phyloP scores from a whole-genome alignment of 1,140 invertebrate genomes.

The Bombus turneri region DNA sequence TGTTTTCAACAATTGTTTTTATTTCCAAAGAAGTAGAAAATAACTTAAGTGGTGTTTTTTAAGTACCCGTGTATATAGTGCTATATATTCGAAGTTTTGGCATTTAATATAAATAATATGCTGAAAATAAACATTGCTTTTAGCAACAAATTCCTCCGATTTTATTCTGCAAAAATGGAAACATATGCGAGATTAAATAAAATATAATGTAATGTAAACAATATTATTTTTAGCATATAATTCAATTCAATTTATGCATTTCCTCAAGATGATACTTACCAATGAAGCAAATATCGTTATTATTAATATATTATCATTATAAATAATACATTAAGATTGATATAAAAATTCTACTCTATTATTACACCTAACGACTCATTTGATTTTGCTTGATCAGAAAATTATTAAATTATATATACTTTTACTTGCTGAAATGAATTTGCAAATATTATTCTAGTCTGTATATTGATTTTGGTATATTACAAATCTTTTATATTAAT shows the following conservation, averaged over 20 bases:
- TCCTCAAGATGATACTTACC: neutral
- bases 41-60: neutral
- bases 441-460: slow-evolving; percentile 40
- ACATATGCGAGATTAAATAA: neutral
- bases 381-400: slow-evolving; percentile 31
- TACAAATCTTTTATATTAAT: slow-evolving; percentile 29
- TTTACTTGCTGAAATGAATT: slow-evolving; percentile 31
- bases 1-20: neutral
- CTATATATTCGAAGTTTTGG: neutral
- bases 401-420: slow-evolving; percentile 7
- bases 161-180: neutral
- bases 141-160: neutral
- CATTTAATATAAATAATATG: slow-evolving; percentile 33
- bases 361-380: slow-evolving; percentile 20
- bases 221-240: slow-evolving; percentile 6
- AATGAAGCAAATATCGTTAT: slow-evolving; percentile 21
- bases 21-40: slow-evolving; percentile 9
- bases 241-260: slow-evolving; percentile 12
- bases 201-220: slow-evolving; percentile 3
- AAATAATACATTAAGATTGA: slow-evolving; percentile 16
- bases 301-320: slow-evolving; percentile 16
- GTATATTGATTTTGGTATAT: slow-evolving; percentile 16
- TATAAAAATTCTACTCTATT: slow-evolving; percentile 3
- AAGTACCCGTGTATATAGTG: slow-evolving; percentile 4
- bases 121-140: slow-evolving; percentile 28